Conservation (phyloP, 2,888 invertebrate species). For the Ramazzottius varieornatus region DNA sequence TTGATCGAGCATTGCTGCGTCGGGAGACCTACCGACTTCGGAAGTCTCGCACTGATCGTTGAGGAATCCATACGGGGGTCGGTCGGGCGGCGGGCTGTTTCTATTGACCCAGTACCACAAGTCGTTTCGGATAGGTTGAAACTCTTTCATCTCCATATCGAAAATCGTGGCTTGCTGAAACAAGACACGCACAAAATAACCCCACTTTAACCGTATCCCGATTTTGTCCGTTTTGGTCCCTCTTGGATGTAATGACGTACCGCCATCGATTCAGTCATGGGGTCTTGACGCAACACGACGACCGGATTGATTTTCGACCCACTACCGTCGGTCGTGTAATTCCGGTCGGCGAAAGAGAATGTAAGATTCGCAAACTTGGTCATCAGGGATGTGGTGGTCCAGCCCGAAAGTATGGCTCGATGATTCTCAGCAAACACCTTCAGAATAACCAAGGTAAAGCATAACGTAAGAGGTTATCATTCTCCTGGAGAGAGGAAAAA, state of each 20-base stretch:
- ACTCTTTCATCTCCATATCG: neutral
- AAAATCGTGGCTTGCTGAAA: neutral
- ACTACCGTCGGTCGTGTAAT: neutral
- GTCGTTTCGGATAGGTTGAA: neutral
- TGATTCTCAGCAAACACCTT: neutral
- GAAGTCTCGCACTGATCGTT: neutral
- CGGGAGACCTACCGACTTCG: too few relatives aligned
- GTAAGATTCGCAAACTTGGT: neutral
- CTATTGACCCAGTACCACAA: neutral
- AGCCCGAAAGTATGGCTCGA: neutral
- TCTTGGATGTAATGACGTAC: too few relatives aligned
- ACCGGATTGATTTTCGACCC: neutral
- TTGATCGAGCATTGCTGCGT: too few relatives aligned
- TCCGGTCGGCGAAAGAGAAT: neutral
- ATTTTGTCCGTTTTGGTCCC: too few relatives aligned
- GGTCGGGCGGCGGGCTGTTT: neutral
- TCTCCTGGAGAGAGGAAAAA: too few relatives aligned
- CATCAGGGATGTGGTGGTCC: neutral
- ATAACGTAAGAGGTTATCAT: too few relatives aligned
- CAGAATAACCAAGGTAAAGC: too few relatives aligned
- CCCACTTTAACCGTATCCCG: too few relatives aligned
- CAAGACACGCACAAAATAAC: too few relatives aligned
- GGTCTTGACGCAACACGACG: neutral
- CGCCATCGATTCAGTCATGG: neutral
- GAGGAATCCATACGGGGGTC: neutral